Evolutionary conservation across 2,888 invertebrate species (phyloP), one percentile per base, ranked within the genome.

Genomic region (Linnaemya vulpina): DNA sequence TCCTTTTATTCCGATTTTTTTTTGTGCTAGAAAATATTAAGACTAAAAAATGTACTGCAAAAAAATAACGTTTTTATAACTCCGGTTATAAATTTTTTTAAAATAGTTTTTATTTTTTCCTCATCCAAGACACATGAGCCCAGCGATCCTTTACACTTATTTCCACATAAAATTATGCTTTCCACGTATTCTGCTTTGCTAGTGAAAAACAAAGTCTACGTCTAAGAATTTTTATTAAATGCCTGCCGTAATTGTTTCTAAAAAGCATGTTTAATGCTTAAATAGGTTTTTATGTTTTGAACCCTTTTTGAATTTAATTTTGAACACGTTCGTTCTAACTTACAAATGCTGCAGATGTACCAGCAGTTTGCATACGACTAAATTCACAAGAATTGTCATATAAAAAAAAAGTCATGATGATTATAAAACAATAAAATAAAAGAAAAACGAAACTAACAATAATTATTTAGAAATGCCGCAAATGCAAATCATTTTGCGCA

Each of bases 381-480:
- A 73, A 30, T 80, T 80, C 80, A 53, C 5, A 68, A 35, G 81
- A 81, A 75, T 43, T 81, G 40, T 68, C 74, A 75, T 75, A 68
- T 30, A 30, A 30, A n/a, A 60, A 74, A 51, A 55, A n/a, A 53
- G 30, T 17, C 25, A 43, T 65, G 67, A 73, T 51, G 30, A 60
- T 30, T 30, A 5, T 68, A 51, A 78, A 78, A 71, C 40, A 74
- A 74, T 60, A 67, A 51, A 79, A 60, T 13, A 65, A 65, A 71
- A 65, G 22, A 76, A 70, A 70, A 70, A 77, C 4, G 51, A 62
- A 49, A 9, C 49, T 3, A 43, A 43, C 30, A 40, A 22, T n/a
- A 67, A 40, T 62, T 30, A 35, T 30, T 62, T 25, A 53, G 43
- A 63, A 78, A 43, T 63, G 70, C 62, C 60, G 51, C 70, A 63